A percentile compares a stretch with the other conserved stretches of the same genome.
Conservation (phyloP, 2,113 vertebrate species). For the Thryonomys swinderianus region DNA sequence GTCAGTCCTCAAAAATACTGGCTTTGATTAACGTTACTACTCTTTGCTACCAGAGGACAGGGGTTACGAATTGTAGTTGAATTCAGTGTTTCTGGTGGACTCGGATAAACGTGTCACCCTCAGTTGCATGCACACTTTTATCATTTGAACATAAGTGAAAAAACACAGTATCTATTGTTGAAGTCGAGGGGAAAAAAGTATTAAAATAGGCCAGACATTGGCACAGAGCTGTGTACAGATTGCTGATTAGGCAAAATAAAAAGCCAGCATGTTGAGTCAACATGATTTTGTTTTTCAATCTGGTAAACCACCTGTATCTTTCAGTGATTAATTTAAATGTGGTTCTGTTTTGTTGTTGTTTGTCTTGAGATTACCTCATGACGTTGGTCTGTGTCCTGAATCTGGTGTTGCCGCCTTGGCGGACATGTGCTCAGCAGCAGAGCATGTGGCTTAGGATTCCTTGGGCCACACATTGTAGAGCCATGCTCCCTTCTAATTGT, state of each 20-base stretch:
- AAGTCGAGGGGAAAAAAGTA: slow-evolving; percentile 3
- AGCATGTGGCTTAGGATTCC: neutral
- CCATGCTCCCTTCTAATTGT: neutral
- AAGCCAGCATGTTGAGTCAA: slow-evolving; percentile 67
- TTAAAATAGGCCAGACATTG: slow-evolving; percentile 69
- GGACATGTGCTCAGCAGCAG: neutral
- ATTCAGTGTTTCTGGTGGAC: neutral
- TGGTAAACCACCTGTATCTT: slow-evolving; percentile 78
- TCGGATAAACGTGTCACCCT: neutral
- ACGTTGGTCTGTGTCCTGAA: neutral
- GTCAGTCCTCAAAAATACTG: neutral
- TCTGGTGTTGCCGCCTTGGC: rapidly evolving
- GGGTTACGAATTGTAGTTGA: neutral
- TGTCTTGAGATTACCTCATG: slow-evolving; percentile 25
- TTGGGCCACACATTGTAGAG: neutral
- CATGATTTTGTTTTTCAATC: slow-evolving; percentile 76
- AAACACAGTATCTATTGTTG: neutral
- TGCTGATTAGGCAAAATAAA: slow-evolving; percentile 78
- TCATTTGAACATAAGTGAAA: neutral
- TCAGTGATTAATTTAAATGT: slow-evolving; percentile 60
- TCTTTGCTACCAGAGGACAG: neutral
- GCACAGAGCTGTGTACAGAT: slow-evolving; percentile 69
- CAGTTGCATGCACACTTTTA: neutral
- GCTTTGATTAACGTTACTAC: neutral
- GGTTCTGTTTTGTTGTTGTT: slow-evolving; percentile 62